These are phyloP conservation scores for Datnioides undecimradiatus DNA, from an alignment of 2,113 vertebrate species.

Conservation along the genomic window DNA sequence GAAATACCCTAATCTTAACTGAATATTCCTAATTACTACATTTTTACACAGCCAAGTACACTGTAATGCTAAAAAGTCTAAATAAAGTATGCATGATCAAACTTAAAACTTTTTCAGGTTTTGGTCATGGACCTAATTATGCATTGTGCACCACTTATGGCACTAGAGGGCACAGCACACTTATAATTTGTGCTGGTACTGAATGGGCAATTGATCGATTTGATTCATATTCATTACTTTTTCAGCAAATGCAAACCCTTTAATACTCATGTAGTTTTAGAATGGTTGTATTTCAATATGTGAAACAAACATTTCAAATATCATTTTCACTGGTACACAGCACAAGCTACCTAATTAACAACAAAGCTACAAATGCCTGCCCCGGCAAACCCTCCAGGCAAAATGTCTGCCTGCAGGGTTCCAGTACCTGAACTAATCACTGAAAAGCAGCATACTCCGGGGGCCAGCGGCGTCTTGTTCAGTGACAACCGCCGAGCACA, in stretches of 20 bases:
- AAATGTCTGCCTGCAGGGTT: constrained; percentile 19
- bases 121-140: neutral
- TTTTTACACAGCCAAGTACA: neutral
- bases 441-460: constrained; percentile 16
- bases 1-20: too few relatives aligned
- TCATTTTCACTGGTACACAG: constrained; percentile 14
- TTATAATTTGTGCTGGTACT: neutral
- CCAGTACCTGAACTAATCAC: constrained; percentile 51
- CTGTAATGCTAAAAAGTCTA: neutral
- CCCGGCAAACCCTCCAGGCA: constrained; percentile 42
- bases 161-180: constrained; percentile 7
- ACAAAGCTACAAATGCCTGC: constrained; percentile 37
- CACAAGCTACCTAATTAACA: constrained; percentile 45
- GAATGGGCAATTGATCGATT: neutral
- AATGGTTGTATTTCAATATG: neutral
- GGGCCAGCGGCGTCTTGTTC: constrained; percentile 10
- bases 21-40: neutral
- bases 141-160: neutral
- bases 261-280: neutral
- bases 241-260: constrained; percentile 1
- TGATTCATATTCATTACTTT: constrained; percentile 1
- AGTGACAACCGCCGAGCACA: constrained; percentile 6
- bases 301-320: neutral
- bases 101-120: neutral
- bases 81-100: neutral